Percentiles rank a stretch among this genome's conserved stretches.
Evolutionary conservation across 2,888 invertebrate species (phyloP).

Genomic region (Aphrophora alni): DNA sequence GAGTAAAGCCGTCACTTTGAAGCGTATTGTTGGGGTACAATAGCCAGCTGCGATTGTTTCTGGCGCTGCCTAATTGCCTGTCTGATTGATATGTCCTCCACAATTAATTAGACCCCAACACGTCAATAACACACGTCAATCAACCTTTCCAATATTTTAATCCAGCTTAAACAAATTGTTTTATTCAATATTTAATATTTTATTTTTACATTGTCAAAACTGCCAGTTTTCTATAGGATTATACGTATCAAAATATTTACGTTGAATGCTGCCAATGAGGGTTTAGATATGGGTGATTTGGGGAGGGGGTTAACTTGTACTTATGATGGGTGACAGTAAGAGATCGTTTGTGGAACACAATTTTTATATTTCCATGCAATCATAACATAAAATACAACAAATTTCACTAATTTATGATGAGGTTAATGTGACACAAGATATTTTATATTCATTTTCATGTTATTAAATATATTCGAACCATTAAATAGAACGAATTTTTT

Average conservation of each 20-base stretch:
- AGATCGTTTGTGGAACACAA: too few relatives aligned
- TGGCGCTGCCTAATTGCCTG: neutral
- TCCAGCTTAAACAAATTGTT: neutral
- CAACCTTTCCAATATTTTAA: neutral
- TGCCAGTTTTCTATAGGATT: neutral
- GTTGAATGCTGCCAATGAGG: neutral
- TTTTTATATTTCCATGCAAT: too few relatives aligned
- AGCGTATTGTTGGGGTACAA: neutral
- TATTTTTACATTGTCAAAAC: neutral
- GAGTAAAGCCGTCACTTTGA: conserved; percentile 2
- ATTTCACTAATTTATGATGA: too few relatives aligned
- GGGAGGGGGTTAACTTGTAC: neutral
- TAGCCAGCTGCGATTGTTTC: neutral
- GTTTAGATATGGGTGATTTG: too few relatives aligned
- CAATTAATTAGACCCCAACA: neutral
- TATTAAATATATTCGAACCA: too few relatives aligned
- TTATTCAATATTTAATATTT: neutral
- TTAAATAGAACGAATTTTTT: too few relatives aligned
- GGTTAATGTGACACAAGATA: too few relatives aligned
- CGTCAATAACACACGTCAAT: neutral
- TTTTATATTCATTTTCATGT: too few relatives aligned
- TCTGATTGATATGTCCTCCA: neutral
- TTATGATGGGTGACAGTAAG: too few relatives aligned
- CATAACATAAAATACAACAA: too few relatives aligned
- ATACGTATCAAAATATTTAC: neutral